Evolutionary conservation across 2,797 vertebrate genomes (phyloP), one percentile per base, ranked within the genome.

Genomic region (Meriones psammophilus): DNA sequence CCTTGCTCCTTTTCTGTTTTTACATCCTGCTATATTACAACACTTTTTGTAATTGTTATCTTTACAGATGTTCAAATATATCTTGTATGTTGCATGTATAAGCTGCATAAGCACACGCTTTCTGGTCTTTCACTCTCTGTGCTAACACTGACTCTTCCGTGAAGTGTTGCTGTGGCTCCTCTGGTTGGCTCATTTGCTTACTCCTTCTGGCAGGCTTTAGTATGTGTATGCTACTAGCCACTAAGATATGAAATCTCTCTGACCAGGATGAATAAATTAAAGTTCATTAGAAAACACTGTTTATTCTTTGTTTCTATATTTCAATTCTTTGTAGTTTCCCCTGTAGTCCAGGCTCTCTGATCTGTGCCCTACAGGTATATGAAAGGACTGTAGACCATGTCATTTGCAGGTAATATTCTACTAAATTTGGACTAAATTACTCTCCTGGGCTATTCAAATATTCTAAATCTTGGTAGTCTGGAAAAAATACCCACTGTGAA

Each of bases 101-200:
- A 83, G 3, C 50, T 69, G 7, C 42, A 68, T 96, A 86, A 60
- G 3, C 22, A 26, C n/a, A 12, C 28, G 3, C 9, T 4, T 24
- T 80, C 24, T 85, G 50, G 71, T 64, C 39, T 14, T 73, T 79
- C 56, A 13, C 33, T 28, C 8, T 81, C 62, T 17, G 5, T n/a
- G 3, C 4, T 30, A 77, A 56, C 3, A 0, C 30, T 50, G 14
- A 30, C 1, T 2, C 5, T 33, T 92, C 5, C 39, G 9, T 10
- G 50, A 36, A 74, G 17, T 7, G 0, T 5, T 33, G 0, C 50
- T 64, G 12, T 3, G 1, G 5, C 26, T 80, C 5, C n/a, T 14
- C 5, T 33, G 8, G 14, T 54, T 74, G 3, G 92, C 1, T 14
- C 15, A n/a, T 60, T 77, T 5, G 0, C 24, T 58, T 62, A 14